Conservation (phyloP, 2,888 invertebrate species). For the Busseola fusca region DNA sequence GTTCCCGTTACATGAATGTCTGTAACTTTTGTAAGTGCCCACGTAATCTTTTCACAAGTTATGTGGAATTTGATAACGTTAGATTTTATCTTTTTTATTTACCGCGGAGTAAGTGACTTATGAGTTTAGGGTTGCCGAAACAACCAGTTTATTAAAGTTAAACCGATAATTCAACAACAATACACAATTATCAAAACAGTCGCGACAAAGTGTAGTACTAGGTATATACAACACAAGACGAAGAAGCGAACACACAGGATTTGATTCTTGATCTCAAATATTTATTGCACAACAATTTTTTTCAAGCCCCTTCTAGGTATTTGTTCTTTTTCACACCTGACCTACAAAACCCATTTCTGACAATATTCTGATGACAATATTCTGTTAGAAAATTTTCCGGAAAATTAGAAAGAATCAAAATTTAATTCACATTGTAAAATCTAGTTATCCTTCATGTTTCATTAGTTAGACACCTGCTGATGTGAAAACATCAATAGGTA, state of each 20-base stretch:
- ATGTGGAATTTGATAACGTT: slow-evolving; percentile 43
- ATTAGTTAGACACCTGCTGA: neutral
- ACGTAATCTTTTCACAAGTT: slow-evolving; percentile 34
- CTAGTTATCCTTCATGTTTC: neutral
- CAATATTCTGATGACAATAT: neutral
- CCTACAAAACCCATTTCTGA: neutral
- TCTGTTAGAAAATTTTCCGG: neutral
- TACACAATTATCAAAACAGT: neutral
- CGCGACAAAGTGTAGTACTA: neutral
- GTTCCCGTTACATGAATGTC: slow-evolving; percentile 49
- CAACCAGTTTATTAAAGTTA: neutral
- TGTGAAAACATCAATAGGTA: neutral
- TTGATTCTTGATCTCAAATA: neutral
- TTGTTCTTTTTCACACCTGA: neutral
- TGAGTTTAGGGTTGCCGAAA: slow-evolving; percentile 9
- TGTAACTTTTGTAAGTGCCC: slow-evolving; percentile 38
- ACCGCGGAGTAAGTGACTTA: neutral
- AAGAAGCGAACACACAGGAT: neutral
- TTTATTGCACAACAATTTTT: neutral
- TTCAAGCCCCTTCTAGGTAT: neutral
- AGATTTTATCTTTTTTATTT: slow-evolving; percentile 42
- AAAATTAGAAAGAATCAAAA: neutral
- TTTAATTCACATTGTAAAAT: neutral
- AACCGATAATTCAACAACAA: neutral
- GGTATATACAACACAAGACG: too few species aligned